Evolutionary conservation across 2,888 invertebrate genomes (phyloP).

Genomic region (Tachina lurida): DNA sequence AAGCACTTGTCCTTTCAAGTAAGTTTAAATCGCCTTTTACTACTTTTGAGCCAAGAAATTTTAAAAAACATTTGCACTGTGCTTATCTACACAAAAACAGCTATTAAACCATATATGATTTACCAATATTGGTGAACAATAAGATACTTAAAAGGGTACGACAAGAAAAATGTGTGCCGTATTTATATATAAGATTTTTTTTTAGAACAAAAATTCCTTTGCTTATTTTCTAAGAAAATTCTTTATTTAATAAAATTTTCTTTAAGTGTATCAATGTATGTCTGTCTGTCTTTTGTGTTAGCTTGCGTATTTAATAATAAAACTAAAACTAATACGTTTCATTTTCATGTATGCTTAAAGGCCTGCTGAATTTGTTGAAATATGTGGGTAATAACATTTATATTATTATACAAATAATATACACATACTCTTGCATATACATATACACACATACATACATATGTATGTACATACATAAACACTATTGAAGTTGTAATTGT

Average conservation of each 20-base stretch:
- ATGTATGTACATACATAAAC: neutral
- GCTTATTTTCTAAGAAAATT: neutral
- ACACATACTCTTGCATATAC: neutral
- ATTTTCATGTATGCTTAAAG: neutral
- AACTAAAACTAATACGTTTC: constrained; percentile 1
- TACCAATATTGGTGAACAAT: no score
- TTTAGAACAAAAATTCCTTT: no score
- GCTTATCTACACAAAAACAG: no score
- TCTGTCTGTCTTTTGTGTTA: neutral
- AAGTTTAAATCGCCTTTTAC: no score
- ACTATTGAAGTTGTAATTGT: neutral
- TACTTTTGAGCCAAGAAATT: no score
- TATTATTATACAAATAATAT: constrained; percentile 5
- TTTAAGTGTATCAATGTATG: no score
- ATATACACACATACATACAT: neutral
- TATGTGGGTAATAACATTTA: neutral
- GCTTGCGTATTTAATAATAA: constrained; percentile 3
- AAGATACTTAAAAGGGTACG: no score
- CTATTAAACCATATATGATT: no score
- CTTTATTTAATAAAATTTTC: neutral
- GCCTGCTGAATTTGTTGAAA: neutral
- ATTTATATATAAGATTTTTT: no score
- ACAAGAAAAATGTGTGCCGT: no score
- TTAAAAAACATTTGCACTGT: no score
- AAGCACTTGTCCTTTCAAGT: no score